Percentiles rank a stretch among this genome's conserved stretches.
Evolutionary conservation across 2,113 vertebrate species (phyloP).

Genomic region (Notarius quadriscutis): DNA sequence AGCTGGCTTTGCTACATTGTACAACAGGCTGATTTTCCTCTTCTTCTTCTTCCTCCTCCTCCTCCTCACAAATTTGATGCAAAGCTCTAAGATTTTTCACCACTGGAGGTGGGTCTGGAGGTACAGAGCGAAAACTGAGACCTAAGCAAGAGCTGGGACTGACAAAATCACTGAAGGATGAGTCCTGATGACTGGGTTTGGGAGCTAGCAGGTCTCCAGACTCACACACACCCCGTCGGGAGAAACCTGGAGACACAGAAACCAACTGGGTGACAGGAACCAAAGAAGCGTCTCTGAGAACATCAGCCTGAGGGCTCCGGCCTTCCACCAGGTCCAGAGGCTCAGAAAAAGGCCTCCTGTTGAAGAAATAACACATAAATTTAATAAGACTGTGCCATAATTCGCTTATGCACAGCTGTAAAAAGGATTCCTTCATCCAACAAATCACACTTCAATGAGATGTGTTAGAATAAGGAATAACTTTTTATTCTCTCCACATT

Average conservation of each 20-base stretch:
- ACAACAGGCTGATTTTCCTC: conserved; percentile 21
- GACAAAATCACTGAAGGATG: conserved; percentile 57
- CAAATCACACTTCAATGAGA: background rate
- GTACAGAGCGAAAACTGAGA: conserved; percentile 58
- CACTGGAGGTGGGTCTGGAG: conserved; percentile 64
- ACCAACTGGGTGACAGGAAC: conserved; percentile 55
- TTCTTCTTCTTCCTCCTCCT: conserved; percentile 79
- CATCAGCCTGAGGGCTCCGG: conserved; percentile 53
- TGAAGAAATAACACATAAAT: conserved; percentile 9
- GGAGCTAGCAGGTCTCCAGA: conserved; percentile 69
- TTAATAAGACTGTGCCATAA: background rate
- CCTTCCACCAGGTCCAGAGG: conserved; percentile 45
- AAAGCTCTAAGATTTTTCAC: conserved; percentile 75
- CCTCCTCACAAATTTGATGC: conserved; percentile 86
- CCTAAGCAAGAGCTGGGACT: conserved; percentile 47
- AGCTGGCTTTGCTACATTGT: background rate
- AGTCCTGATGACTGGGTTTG: conserved; percentile 52
- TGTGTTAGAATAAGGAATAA: background rate
- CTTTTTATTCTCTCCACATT: background rate
- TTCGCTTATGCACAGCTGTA: background rate
- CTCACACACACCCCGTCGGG: conserved; percentile 63
- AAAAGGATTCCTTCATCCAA: background rate
- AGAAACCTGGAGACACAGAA: conserved; percentile 60
- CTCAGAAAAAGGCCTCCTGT: conserved; percentile 58
- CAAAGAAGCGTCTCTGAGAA: conserved; percentile 56